These are phyloP conservation scores for Eubucco bourcierii DNA, from an alignment of 2,113 vertebrate genomes.

Conservation along the genomic window DNA sequence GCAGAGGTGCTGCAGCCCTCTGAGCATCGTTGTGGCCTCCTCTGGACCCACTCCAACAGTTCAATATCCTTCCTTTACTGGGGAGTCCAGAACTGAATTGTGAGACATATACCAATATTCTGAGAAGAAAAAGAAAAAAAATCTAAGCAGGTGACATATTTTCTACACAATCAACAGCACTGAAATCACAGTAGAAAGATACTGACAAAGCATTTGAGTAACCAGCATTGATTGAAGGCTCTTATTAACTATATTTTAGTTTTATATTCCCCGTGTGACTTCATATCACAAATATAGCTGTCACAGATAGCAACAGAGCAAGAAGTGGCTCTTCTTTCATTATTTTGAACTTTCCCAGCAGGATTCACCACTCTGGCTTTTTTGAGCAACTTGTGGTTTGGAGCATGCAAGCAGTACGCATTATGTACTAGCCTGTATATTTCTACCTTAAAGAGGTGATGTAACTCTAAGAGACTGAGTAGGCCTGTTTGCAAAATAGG, in stretches of 20 bases:
- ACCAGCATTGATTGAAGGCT: slow-evolving; percentile 10
- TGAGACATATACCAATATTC: neutral
- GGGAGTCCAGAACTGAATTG: neutral
- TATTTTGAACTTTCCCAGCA: slow-evolving; percentile 68
- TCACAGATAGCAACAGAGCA: slow-evolving; percentile 17
- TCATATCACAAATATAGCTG: slow-evolving; percentile 40
- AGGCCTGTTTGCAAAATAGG: slow-evolving; percentile 56
- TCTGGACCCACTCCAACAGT: too few relatives aligned
- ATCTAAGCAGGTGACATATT: neutral
- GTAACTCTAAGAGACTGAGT: slow-evolving; percentile 36
- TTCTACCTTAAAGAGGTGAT: slow-evolving; percentile 68
- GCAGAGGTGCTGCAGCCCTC: too few relatives aligned
- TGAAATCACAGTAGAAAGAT: neutral
- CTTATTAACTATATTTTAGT: slow-evolving; percentile 32
- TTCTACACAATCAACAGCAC: neutral
- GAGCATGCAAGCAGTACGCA: slow-evolving; percentile 47
- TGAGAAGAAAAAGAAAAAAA: neutral
- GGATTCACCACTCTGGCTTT: slow-evolving; percentile 55
- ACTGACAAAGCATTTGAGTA: neutral
- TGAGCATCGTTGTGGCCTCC: too few relatives aligned
- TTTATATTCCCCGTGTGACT: slow-evolving; percentile 10
- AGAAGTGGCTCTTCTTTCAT: slow-evolving; percentile 57
- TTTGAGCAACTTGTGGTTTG: slow-evolving; percentile 72
- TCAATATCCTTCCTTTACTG: too few relatives aligned
- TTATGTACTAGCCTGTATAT: slow-evolving; percentile 61